A percentile compares a stretch with the other conserved stretches of the same genome.
Evolutionary conservation across 53 echinoderm and acorn worm genomes (phyloP).

Genomic region (Astropecten irregularis): DNA sequence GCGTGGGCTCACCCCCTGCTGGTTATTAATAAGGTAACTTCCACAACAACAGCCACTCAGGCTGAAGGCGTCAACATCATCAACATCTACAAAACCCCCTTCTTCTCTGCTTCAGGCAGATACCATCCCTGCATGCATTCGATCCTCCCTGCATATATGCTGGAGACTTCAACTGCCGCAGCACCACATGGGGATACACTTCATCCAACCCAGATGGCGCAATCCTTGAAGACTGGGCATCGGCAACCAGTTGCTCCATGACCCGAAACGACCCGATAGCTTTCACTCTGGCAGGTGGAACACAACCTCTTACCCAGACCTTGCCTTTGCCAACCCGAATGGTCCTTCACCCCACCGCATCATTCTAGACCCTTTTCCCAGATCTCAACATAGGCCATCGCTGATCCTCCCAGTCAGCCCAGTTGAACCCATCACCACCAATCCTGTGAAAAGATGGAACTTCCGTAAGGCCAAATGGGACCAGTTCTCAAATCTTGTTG

Average conservation of each 20-base stretch:
- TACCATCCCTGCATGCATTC: no score
- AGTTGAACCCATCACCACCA: slow-evolving; percentile 7
- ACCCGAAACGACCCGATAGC: slow-evolving; percentile 33
- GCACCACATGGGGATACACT: slow-evolving; percentile 48
- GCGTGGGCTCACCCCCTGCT: no score
- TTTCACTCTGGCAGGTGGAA: slow-evolving; percentile 59
- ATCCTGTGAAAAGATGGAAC: slow-evolving; percentile 53
- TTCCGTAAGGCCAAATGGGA: slow-evolving; percentile 55
- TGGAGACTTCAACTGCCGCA: slow-evolving; percentile 36
- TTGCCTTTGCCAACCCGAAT: slow-evolving; percentile 41
- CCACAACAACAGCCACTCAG: no score
- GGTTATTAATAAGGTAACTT: no score
- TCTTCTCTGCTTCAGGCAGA: no score
- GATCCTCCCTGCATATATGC: slow-evolving; percentile 2
- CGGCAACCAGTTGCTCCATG: slow-evolving; percentile 35
- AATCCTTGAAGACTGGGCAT: slow-evolving; percentile 45
- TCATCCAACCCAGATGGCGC: slow-evolving; percentile 44
- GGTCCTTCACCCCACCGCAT: slow-evolving; percentile 34
- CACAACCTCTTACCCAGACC: slow-evolving; percentile 50
- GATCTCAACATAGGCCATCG: slow-evolving; percentile 8
- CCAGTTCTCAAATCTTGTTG: slow-evolving; percentile 45
- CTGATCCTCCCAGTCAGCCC: slow-evolving; percentile 49
- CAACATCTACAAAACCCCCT: no score
- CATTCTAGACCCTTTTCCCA: slow-evolving; percentile 42
- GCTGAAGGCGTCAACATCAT: no score